A percentile compares a stretch with the other conserved stretches of the same genome.
phyloP scores from a whole-genome alignment of 2,888 invertebrate species.

The Mimachlamys varia region DNA sequence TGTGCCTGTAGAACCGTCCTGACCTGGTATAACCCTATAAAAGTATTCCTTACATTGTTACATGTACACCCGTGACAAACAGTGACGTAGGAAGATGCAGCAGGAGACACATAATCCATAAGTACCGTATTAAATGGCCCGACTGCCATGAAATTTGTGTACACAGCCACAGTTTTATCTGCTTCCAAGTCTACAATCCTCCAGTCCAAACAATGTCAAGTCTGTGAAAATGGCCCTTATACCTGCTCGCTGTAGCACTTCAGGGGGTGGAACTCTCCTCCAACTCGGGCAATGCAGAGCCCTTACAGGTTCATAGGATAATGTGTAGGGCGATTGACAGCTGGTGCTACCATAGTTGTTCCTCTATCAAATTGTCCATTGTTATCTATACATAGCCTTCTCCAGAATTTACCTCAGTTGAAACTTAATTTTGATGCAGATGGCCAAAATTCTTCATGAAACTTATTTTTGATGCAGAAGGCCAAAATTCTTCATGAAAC shows the following conservation, averaged over 20 bases:
- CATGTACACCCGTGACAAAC: not conserved
- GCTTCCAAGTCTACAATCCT: not conserved
- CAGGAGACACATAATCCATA: not conserved
- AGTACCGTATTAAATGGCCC: not conserved
- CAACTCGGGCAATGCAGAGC: not conserved
- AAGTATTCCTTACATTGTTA: not conserved
- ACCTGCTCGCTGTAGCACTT: not conserved
- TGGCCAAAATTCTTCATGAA: not conserved
- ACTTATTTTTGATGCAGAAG: no score
- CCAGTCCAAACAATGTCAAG: not conserved
- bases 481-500: not conserved
- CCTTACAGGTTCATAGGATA: not conserved
- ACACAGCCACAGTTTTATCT: constrained; percentile 9
- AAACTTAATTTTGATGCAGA: no score
- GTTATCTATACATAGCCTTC: not conserved
- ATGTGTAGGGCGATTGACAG: not conserved
- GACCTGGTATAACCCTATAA: not conserved
- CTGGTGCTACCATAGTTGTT: not conserved
- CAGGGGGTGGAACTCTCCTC: not conserved
- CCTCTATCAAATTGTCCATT: not conserved
- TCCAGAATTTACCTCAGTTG: no score
- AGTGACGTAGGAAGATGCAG: not conserved
- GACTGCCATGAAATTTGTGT: not conserved
- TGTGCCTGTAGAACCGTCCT: no score
- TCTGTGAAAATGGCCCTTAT: not conserved